Conservation (phyloP, 2,113 vertebrate genomes). For the Dromaius novaehollandiae region DNA sequence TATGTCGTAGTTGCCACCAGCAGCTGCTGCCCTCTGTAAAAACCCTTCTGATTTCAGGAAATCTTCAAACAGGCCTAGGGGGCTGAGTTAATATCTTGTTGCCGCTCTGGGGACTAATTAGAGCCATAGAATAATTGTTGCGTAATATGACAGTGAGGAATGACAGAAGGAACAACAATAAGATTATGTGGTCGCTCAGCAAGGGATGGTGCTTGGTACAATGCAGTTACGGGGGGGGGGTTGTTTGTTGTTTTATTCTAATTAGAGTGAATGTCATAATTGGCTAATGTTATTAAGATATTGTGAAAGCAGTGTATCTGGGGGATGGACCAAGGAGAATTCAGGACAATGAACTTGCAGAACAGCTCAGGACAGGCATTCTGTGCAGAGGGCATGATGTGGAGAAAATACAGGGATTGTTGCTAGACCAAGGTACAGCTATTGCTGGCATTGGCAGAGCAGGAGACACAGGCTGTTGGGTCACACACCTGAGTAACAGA, state of each 20-base stretch:
- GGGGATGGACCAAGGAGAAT: background rate
- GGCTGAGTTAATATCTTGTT: background rate
- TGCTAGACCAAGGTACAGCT: background rate
- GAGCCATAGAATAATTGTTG: slow-evolving; percentile 19
- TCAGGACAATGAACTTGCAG: slow-evolving; percentile 1
- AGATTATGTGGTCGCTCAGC: slow-evolving; percentile 39
- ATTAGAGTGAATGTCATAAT: background rate
- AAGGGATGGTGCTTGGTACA: background rate
- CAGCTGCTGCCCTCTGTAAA: background rate
- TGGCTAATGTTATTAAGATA: background rate
- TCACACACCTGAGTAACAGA: background rate
- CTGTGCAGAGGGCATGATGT: background rate
- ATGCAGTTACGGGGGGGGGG: background rate
- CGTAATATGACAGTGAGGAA: slow-evolving; percentile 1
- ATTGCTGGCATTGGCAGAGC: background rate
- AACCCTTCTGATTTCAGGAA: background rate
- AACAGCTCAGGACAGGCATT: background rate
- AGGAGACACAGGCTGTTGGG: accelerated
- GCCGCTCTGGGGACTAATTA: slow-evolving; percentile 41
- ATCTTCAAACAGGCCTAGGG: background rate
- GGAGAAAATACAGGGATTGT: background rate
- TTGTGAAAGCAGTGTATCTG: slow-evolving; percentile 19
- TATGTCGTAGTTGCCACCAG: background rate
- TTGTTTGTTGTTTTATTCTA: slow-evolving; percentile 55
- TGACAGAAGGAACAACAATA: slow-evolving; percentile 15